Evolutionary conservation across 2,888 invertebrate species (phyloP).

Genomic region (Apodemia mormo): DNA sequence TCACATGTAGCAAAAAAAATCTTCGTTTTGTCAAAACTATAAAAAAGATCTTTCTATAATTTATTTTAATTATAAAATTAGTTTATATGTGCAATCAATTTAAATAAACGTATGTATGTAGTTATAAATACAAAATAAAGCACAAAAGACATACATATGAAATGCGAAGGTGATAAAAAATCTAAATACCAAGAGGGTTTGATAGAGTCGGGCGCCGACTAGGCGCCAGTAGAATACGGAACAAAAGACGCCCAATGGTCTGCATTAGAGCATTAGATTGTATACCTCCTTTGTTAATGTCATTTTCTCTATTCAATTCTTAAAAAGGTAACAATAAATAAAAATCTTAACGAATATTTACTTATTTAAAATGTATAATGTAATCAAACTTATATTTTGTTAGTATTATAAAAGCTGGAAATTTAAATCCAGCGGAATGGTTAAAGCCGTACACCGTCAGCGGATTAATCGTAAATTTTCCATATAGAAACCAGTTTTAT

Average conservation of each 20-base stretch:
- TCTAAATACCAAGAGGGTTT: conserved; percentile 44
- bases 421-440: conserved; percentile 46
- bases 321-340: conserved; percentile 4
- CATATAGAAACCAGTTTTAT: conserved; percentile 73
- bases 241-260: conserved; percentile 57
- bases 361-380: not conserved
- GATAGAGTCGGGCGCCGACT: conserved; percentile 48
- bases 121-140: conserved; percentile 11
- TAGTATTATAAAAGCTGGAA: conserved; percentile 5
- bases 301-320: conserved; percentile 42
- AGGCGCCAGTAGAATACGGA: conserved; percentile 42
- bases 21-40: too few relatives aligned
- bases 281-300: conserved; percentile 22
- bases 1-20: too few relatives aligned
- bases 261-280: conserved; percentile 44
- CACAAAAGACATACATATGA: conserved; percentile 31
- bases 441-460: conserved; percentile 53
- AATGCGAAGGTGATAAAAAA: conserved; percentile 41
- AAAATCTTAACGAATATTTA: conserved; percentile 14
- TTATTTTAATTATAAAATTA: too few relatives aligned
- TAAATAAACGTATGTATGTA: not conserved
- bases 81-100: not conserved
- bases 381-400: conserved; percentile 2
- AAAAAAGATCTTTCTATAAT: too few relatives aligned
- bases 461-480: conserved; percentile 71